Evolutionary conservation across 2,888 invertebrate species (phyloP).

Genomic region (Torymus texanus): DNA sequence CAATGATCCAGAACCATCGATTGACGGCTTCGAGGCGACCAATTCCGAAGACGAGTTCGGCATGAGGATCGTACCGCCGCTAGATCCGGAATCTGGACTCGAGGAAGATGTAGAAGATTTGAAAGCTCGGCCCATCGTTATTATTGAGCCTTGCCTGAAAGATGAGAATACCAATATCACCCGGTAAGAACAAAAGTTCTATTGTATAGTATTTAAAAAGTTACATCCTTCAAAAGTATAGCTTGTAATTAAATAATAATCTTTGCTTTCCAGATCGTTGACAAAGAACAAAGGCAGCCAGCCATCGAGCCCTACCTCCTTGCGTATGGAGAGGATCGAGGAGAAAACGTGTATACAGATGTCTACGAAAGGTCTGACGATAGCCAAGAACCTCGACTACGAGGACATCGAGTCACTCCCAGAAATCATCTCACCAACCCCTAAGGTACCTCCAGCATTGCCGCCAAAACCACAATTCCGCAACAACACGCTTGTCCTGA

Average conservation of each 20-base stretch:
- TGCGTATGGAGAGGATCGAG: slow-evolving; percentile 69
- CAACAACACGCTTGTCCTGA: slow-evolving; percentile 70
- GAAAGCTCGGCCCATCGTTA: slow-evolving; percentile 71
- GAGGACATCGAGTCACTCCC: slow-evolving; percentile 73
- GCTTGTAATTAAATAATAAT: too few species aligned
- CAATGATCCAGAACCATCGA: slow-evolving; percentile 53
- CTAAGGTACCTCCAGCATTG: slow-evolving; percentile 79
- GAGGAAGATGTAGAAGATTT: slow-evolving; percentile 63
- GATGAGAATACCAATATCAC: slow-evolving; percentile 35
- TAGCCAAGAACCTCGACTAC: slow-evolving; percentile 73
- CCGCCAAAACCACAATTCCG: slow-evolving; percentile 86
- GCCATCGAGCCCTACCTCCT: slow-evolving; percentile 62
- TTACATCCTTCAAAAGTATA: too few species aligned
- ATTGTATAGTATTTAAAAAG: too few species aligned
- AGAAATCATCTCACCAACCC: slow-evolving; percentile 76
- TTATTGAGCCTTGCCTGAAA: slow-evolving; percentile 60
- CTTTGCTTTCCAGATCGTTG: slow-evolving; percentile 32
- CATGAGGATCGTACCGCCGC: slow-evolving; percentile 62
- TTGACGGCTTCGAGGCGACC: slow-evolving; percentile 63
- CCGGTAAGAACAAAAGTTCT: slow-evolving; percentile 21
- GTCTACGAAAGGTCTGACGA: slow-evolving; percentile 70
- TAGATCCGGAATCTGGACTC: slow-evolving; percentile 50
- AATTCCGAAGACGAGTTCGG: slow-evolving; percentile 70
- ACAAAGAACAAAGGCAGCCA: slow-evolving; percentile 44
- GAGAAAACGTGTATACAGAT: slow-evolving; percentile 72